These are phyloP conservation scores for Drosophila nannoptera DNA, from an alignment of 1,140 invertebrate species.

Conservation along the genomic window DNA sequence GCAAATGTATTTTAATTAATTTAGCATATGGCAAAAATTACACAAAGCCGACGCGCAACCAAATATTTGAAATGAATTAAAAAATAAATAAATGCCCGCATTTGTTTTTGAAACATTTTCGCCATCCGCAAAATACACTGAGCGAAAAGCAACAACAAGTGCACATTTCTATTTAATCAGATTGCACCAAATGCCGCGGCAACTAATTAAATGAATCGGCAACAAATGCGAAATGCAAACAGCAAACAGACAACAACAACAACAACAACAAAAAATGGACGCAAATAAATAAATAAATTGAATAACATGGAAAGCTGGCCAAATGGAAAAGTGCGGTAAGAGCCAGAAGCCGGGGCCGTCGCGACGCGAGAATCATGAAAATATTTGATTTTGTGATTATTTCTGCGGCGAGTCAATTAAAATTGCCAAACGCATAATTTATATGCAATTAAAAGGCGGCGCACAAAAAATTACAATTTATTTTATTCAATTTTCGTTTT, in stretches of 20 bases:
- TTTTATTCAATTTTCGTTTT: no score
- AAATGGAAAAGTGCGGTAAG: slow-evolving; percentile 3
- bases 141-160: slow-evolving; percentile 1
- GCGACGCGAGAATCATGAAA: background rate
- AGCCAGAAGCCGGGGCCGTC: slow-evolving; percentile 17
- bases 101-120: slow-evolving; percentile 48
- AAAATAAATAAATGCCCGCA: slow-evolving; percentile 51
- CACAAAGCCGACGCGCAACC: slow-evolving; percentile 47
- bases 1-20: slow-evolving; percentile 67
- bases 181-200: slow-evolving; percentile 46
- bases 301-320: slow-evolving; percentile 2
- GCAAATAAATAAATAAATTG: background rate
- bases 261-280: background rate
- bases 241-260: slow-evolving; percentile 19
- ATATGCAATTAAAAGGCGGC: slow-evolving; percentile 58
- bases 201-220: slow-evolving; percentile 74
- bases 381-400: slow-evolving; percentile 25
- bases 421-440: slow-evolving; percentile 54
- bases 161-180: slow-evolving; percentile 51
- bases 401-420: slow-evolving; percentile 63
- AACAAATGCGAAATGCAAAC: slow-evolving; percentile 63
- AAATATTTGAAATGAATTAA: slow-evolving; percentile 30
- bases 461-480: slow-evolving; percentile 28
- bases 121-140: slow-evolving; percentile 42
- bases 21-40: slow-evolving; percentile 66